phyloP scores from a whole-genome alignment of 2,797 vertebrate species.

The Sparus aurata region DNA sequence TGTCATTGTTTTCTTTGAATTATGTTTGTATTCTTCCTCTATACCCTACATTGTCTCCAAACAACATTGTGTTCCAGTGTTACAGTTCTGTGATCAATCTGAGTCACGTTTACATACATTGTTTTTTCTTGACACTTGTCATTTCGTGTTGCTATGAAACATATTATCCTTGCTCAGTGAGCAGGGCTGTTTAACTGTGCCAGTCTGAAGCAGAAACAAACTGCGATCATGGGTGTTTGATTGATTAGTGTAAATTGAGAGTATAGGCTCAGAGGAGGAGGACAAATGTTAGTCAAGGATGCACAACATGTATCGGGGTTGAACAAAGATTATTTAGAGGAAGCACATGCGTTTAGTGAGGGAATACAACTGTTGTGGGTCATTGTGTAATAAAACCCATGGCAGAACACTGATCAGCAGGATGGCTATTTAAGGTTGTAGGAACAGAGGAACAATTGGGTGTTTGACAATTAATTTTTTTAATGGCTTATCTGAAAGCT shows the following conservation, averaged over 20 bases:
- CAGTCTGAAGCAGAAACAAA: background rate
- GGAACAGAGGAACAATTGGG: background rate
- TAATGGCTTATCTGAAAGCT: conserved; percentile 6
- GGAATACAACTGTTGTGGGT: background rate
- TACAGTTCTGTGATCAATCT: background rate
- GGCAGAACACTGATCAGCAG: background rate
- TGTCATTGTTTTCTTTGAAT: background rate
- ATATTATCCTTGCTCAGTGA: no score
- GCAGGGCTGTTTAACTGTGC: no score
- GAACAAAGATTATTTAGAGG: background rate
- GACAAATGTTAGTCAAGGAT: background rate
- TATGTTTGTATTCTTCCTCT: no score
- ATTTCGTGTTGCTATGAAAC: no score
- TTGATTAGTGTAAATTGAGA: background rate
- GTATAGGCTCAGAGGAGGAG: background rate
- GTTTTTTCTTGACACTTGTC: background rate
- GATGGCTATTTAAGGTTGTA: background rate
- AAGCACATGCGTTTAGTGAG: background rate
- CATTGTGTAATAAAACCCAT: background rate
- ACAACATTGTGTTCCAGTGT: background rate
- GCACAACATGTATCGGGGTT: background rate
- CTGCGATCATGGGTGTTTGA: background rate
- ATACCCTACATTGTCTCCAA: no score
- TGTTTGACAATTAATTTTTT: conserved; percentile 4
- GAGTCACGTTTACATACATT: no score